Conservation (phyloP, 2,888 invertebrate species). For the Petrolisthes manimaculis region DNA sequence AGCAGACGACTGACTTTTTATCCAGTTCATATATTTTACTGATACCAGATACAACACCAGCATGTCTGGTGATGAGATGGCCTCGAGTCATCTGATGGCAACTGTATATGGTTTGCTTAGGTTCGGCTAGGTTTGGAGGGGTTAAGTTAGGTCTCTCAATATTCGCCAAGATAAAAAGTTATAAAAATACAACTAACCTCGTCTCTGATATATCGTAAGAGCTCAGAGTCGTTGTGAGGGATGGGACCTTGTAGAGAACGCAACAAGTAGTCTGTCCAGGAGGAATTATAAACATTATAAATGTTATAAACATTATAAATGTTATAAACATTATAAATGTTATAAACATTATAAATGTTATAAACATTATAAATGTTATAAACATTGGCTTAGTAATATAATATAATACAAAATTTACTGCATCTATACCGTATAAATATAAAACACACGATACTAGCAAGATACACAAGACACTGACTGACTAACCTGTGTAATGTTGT, state of each 20-base stretch:
- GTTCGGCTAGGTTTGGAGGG: background rate
- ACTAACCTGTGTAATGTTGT: background rate
- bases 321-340: background rate
- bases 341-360: background rate
- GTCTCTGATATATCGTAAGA: conserved; percentile 15
- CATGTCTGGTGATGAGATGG: too few relatives aligned
- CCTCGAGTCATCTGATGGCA: too few relatives aligned
- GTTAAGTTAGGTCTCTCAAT: background rate
- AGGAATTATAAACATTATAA: background rate
- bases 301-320: background rate
- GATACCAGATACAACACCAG: too few relatives aligned
- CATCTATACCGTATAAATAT: too few relatives aligned
- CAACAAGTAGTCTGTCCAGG: conserved; percentile 29
- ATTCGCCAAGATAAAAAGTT: background rate
- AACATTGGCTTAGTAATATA: too few relatives aligned
- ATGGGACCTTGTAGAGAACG: conserved; percentile 37
- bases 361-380: too few relatives aligned
- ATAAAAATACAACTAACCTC: background rate
- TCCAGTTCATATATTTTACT: too few relatives aligned
- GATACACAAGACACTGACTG: background rate
- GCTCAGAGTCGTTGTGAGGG: conserved; percentile 38
- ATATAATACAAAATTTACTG: too few relatives aligned
- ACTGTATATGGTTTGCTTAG: background rate
- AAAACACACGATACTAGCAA: too few relatives aligned
- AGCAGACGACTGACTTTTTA: too few relatives aligned